These are phyloP conservation scores for Catagonus wagneri DNA, from an alignment of 2,113 vertebrate genomes.

Conservation along the genomic window DNA sequence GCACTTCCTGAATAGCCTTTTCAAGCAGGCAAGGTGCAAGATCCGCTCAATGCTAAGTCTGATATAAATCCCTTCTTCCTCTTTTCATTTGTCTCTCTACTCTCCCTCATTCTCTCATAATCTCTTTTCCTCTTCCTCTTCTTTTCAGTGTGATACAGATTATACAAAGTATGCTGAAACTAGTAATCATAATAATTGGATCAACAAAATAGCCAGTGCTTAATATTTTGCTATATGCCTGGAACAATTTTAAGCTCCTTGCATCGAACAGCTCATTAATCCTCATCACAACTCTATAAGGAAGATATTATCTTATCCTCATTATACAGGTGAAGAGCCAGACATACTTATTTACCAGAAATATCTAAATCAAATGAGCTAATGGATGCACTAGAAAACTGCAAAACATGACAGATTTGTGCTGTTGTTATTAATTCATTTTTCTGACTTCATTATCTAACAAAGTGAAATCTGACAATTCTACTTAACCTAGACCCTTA, in stretches of 20 bases:
- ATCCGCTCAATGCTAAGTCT: background rate
- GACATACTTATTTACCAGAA: background rate
- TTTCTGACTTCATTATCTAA: slow-evolving; percentile 72
- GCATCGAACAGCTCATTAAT: background rate
- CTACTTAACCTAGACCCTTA: slow-evolving; percentile 66
- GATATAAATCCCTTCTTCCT: background rate
- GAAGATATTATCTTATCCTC: background rate
- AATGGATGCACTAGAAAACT: background rate
- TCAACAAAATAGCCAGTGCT: background rate
- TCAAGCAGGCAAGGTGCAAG: background rate
- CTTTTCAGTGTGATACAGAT: background rate
- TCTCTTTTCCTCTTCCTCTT: background rate
- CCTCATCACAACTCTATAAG: background rate
- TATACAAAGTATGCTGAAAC: background rate
- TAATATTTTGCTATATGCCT: background rate
- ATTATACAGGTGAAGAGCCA: background rate
- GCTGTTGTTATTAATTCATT: slow-evolving; percentile 66
- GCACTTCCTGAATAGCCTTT: background rate
- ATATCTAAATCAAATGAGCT: background rate
- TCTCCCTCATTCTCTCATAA: background rate
- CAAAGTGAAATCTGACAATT: slow-evolving; percentile 72
- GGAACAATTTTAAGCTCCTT: background rate
- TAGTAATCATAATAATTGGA: background rate
- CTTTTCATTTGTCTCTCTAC: background rate
- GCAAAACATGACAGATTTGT: slow-evolving; percentile 8